Percentiles rank a stretch among this genome's conserved stretches.
Evolutionary conservation across 1,140 invertebrate species (phyloP).

Genomic region (Drosophila asahinai): DNA sequence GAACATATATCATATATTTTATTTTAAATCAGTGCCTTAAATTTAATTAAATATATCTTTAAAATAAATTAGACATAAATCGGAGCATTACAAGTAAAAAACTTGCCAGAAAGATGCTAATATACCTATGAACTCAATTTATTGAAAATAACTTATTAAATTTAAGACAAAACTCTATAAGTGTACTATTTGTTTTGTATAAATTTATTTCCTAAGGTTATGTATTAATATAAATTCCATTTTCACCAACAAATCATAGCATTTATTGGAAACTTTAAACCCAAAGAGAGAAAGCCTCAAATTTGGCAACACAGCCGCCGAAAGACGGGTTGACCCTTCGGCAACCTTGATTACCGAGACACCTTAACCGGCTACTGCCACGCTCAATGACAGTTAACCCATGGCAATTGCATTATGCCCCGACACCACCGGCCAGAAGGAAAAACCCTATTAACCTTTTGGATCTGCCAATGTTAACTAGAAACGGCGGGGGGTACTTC

Average conservation of each 20-base stretch:
- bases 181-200: neutral
- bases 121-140: neutral
- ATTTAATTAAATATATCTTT: neutral
- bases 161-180: neutral
- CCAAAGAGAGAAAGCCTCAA: neutral
- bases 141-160: too few species aligned
- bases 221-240: neutral
- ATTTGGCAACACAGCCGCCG: neutral
- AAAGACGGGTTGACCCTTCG: neutral
- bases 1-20: too few species aligned
- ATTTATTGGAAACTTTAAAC: neutral
- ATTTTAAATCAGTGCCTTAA: neutral
- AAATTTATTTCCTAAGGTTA: neutral
- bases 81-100: too few species aligned
- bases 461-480: slow-evolving; percentile 70
- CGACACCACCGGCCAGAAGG: slow-evolving; percentile 32
- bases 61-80: neutral
- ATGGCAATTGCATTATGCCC: slow-evolving; percentile 48
- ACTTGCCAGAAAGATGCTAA: neutral
- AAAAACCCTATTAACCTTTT: slow-evolving; percentile 79
- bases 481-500: slow-evolving; percentile 65
- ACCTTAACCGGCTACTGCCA: slow-evolving; percentile 22
- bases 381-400: slow-evolving; percentile 57
- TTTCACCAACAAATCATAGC: neutral
- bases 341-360: slow-evolving; percentile 15